Base-by-base conservation (phyloP, 2,888 invertebrate genomes). In the Andrena bucephala region DNA sequence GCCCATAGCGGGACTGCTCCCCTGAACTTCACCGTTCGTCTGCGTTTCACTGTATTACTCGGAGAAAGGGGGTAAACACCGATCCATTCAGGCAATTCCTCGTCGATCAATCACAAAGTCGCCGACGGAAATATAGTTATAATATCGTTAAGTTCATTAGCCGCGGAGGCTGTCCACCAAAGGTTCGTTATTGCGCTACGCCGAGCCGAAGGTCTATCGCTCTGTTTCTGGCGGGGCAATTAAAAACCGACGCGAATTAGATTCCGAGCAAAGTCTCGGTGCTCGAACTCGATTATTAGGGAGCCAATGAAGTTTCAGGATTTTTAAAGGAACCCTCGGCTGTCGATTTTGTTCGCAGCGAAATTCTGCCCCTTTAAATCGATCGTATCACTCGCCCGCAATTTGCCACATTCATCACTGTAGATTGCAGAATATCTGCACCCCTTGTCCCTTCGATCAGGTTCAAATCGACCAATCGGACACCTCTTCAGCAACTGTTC, bases 231-330 rank as follows among this genome's bases (percentile, higher is more conserved):
- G 27, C 31, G 33, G 57, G n/a, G 33, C 6, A 33, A 10, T 27
- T 57, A 42, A 33, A 24, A 24, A 50, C 13, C 50, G 48, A 16
- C 24, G n/a, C 29, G 13, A 29, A 29, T 70, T 42, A 42, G 42
- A 59, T 59, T 13, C 42, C 27, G 60, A n/a, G 27, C 6, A 24
- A 59, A 31, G 60, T 42, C 20, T 48, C 29, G 59, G 42, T 20
- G 59, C 36, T 42, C 42, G 42, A 70, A 48, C 33, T 36, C 20
- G 8, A 33, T 62, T 62, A 33, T 62, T 62, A 33, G n/a, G 16
- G 29, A 13, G 29, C 6, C 16, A 31, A 60, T 20, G 16, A n/a
- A n/a, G 31, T 31, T 60, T 60, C 31, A n/a, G n/a, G 60, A 60
- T 60, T 36, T 59, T 62, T 3, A 33, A 62, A 36, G 36, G 29